Evolutionary conservation across 1,140 invertebrate species (phyloP), one percentile per base, ranked within the genome.

Genomic region (Nasonia vitripennis): DNA sequence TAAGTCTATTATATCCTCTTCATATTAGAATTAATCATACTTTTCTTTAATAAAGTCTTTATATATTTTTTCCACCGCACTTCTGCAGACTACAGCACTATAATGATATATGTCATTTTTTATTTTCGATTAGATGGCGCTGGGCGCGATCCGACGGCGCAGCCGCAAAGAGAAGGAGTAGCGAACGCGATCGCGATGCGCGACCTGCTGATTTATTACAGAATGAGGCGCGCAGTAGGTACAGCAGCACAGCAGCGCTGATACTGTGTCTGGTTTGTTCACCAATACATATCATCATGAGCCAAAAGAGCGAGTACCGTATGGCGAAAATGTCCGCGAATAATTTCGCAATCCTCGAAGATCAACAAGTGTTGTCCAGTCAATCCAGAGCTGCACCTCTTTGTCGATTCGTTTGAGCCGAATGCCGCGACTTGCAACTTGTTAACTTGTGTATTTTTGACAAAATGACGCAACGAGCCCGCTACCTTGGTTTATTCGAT

Each of bases 91-190:
- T 41, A 41, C 7, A 20, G 62, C 27, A 27, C 27, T 27, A 27
- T 27, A 27, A 27, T 27, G 1, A 27, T 27, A 27, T 2, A 37
- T 6, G 5, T 37, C 34, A 37, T 37, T 37, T 37, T 37, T 37
- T 84, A 45, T 55, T 88, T 73, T 78, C n/a, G 67, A 37, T 84
- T 17, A 85, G 84, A 81, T 80, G 84, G 84, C 84, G 78, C 84
- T 85, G 9, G 9, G 17, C 45, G 2, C 77, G 45, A 85, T 45
- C 78, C 45, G 51, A 70, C 11, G 68, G 68, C 6, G 17, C 2
- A 70, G 68, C 23, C 6, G 17, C 2, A 70, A 84, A 68, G 75
- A 23, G 48, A 78, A 37, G 41, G 10, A 70, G 23, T 17, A 27
- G 27, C 27, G 27, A 27, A 27, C 27, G 27, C 27, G 27, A 27